Percentiles rank a stretch among this genome's conserved stretches.
Evolutionary conservation across 1,140 invertebrate genomes (phyloP).

Genomic region (Ganaspis sp.): DNA sequence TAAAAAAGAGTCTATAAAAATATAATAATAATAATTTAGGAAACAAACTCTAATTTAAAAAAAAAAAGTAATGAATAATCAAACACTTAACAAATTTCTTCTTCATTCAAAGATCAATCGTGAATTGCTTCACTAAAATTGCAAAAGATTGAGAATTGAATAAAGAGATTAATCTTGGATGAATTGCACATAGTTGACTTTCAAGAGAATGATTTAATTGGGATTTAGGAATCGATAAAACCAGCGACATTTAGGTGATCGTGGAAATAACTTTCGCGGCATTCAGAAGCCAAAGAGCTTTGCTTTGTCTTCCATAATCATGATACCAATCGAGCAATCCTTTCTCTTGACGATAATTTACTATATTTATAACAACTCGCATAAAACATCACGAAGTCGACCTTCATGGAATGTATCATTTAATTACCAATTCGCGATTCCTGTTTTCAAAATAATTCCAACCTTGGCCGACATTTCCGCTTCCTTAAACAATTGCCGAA

Average conservation of each 20-base stretch:
- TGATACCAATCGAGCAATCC: background rate
- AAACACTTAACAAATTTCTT: background rate
- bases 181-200: constrained; percentile 12
- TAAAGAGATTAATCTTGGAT: background rate
- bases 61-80: background rate
- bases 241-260: background rate
- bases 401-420: constrained; percentile 11
- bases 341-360: constrained; percentile 9
- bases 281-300: background rate
- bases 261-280: background rate
- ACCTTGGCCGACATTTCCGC: constrained; percentile 13
- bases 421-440: constrained; percentile 3
- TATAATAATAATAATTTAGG: too few species aligned
- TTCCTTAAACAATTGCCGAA: background rate
- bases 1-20: too few species aligned
- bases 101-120: background rate
- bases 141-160: background rate
- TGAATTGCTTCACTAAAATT: background rate
- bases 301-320: background rate
- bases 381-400: constrained; percentile 3
- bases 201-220: background rate
- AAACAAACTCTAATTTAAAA: background rate
- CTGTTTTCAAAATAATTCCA: background rate
- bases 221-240: constrained; percentile 9
- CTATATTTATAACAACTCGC: constrained; percentile 10